Evolutionary conservation across 2,888 invertebrate species (phyloP), one percentile per base, ranked within the genome.

Genomic region (Drosophila tanythrix): DNA sequence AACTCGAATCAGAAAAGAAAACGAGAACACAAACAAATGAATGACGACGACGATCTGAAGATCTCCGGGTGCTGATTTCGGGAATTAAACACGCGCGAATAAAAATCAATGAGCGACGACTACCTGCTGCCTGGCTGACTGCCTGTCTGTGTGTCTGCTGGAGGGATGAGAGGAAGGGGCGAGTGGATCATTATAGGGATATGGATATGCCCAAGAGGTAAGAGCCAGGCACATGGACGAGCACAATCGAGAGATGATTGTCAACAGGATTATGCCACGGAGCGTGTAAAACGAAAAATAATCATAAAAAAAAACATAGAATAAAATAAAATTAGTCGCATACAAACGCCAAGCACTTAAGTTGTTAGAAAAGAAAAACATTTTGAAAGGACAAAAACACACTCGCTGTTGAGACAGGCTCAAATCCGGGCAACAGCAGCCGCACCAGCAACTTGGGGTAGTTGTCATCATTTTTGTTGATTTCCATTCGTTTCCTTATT

Each of bases 401-500:
- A 83, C 81, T 84, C 70, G 75, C 75, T 60, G 57, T 31, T 61
- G 64, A 59, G 62, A 50, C 51, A 64, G 57, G 46, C 46, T 57
- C 52, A 38, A 38, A n/a, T 27, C 55, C 31, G 31, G 31, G 60
- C 29, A 38, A 21, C 56, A 59, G 55, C 46, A 61, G n/a, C 50
- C 70, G 61, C 35, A 68, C 68, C 67, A 66, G 62, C 70, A 56
- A 15, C 56, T 56, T 60, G 76, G 83, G 89, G 82, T 77, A 80
- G 90, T 85, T 85, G 90, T 89, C 85, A 88, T 89, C 90, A 89
- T 89, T 87, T 86, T 88, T 87, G 75, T 85, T 85, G 86, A 82
- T 87, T 89, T 76, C 70, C 79, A 61, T 83, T 65, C 70, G 63
- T 36, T 74, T 58, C 62, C 50, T 70, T 74, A 57, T 70, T 40